Evolutionary conservation across 2,888 invertebrate genomes (phyloP).

Genomic region (Molorchus minor): DNA sequence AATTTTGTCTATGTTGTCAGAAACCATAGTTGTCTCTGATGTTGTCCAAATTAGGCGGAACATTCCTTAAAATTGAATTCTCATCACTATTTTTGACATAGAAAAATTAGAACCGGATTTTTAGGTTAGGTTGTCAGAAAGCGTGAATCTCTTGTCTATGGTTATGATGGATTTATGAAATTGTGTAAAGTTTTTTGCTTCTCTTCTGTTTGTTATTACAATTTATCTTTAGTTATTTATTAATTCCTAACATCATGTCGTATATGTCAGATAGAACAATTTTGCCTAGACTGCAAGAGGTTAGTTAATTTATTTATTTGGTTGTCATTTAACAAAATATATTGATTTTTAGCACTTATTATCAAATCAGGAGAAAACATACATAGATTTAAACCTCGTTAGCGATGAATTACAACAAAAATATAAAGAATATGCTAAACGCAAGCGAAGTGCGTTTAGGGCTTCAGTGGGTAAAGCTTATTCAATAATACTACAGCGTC

Average conservation of each 20-base stretch:
- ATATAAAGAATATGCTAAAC: constrained; percentile 80
- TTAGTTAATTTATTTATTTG: constrained; percentile 45
- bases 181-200: background rate
- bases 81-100: too few species aligned
- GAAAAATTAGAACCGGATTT: too few species aligned
- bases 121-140: too few species aligned
- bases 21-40: too few species aligned
- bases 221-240: background rate
- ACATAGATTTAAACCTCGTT: constrained; percentile 85
- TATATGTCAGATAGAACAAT: constrained; percentile 63
- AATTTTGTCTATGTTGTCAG: too few species aligned
- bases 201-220: background rate
- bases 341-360: constrained; percentile 73
- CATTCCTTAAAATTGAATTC: too few species aligned
- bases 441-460: constrained; percentile 82
- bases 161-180: too few species aligned
- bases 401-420: constrained; percentile 80
- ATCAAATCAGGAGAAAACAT: constrained; percentile 81
- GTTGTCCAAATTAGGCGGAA: too few species aligned
- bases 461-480: constrained; percentile 81
- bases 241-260: background rate
- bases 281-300: constrained; percentile 65
- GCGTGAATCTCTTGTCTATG: too few species aligned
- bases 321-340: background rate
- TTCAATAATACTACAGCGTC: constrained; percentile 75